phyloP scores from a whole-genome alignment of 2,888 invertebrate genomes.

The Cyaniris semiargus region DNA sequence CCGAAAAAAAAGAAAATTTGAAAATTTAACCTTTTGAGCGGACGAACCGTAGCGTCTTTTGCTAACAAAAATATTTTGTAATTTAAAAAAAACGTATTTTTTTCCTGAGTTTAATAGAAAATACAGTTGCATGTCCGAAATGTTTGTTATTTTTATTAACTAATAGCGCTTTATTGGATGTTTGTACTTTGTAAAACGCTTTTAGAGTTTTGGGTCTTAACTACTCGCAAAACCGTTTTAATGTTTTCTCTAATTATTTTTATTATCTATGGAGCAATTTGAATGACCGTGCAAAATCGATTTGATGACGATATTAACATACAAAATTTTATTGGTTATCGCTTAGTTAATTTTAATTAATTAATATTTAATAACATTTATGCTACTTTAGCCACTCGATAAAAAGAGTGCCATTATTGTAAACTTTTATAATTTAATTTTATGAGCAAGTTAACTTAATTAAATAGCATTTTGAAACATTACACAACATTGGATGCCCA shows the following conservation, averaged over 20 bases:
- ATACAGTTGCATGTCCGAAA: not conserved
- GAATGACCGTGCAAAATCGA: conserved; percentile 58
- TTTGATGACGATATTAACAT: conserved; percentile 62
- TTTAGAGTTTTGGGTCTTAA: conserved; percentile 32
- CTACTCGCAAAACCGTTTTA: conserved; percentile 33
- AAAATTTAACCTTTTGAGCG: not conserved
- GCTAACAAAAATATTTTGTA: not conserved
- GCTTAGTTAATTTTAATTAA: conserved; percentile 8
- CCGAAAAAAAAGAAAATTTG: conserved; percentile 14
- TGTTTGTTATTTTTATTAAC: not conserved
- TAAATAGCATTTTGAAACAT: not conserved
- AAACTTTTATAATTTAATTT: not conserved
- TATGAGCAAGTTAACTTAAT: not conserved
- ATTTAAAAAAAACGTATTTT: not conserved
- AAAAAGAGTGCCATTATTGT: not conserved
- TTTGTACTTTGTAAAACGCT: not conserved
- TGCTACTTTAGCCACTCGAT: not conserved
- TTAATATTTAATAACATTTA: conserved; percentile 19
- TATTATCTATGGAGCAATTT: conserved; percentile 54
- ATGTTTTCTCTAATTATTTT: conserved; percentile 46
- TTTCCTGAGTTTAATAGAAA: not conserved
- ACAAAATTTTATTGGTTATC: conserved; percentile 42
- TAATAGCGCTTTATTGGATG: not conserved
- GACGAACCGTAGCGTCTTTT: not conserved
- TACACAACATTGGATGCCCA: not conserved